Evolutionary conservation across 2,797 vertebrate genomes (phyloP), one percentile per base, ranked within the genome.

Genomic region (Pangasius mekongensis): DNA sequence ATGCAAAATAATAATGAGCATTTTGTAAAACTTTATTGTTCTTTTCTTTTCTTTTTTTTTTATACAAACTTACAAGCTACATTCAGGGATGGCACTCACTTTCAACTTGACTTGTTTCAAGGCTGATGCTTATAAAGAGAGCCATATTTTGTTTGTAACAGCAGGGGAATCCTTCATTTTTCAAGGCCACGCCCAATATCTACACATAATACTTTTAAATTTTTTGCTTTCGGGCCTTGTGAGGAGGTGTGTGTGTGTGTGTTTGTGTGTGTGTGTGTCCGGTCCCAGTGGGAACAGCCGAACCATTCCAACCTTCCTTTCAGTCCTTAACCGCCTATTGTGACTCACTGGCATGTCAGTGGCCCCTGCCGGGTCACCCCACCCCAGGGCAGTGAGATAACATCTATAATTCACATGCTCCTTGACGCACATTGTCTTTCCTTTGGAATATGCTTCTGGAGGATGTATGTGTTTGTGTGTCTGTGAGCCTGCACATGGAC

Each of bases 391-490:
- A 76, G 60, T 54, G 33, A 88, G 87, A 91, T 91, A 90, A 86
- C 49, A 89, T 91, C 92, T 89, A 77, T 22, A 84, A 87, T 91
- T 88, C 87, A 85, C 86, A 87, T 91, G 85, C 87, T 89, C n/a
- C 88, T 86, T 90, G 91, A 91, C 87, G 89, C 90, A 91, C 87
- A 91, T 90, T 89, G 87, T 91, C 89, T 82, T 90, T 91, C 89
- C 91, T 90, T 85, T 84, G 82, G 85, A 89, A 89, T 85, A 84
- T 78, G 82, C 83, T 36, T 71, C 49, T 47, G 11, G 56, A 87
- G 84, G 87, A 85, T 67, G 86, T 89, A 36, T 87, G 30, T 54
- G 81, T 83, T 81, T 54, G 60, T 87, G n/a, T 47, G 56, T 77
- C 27, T 54, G 78, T 20, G 24, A 74, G 47, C 2, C 8, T 47